phyloP scores from a whole-genome alignment of 1,140 invertebrate species.

The Yoshiicerus persimilis region DNA sequence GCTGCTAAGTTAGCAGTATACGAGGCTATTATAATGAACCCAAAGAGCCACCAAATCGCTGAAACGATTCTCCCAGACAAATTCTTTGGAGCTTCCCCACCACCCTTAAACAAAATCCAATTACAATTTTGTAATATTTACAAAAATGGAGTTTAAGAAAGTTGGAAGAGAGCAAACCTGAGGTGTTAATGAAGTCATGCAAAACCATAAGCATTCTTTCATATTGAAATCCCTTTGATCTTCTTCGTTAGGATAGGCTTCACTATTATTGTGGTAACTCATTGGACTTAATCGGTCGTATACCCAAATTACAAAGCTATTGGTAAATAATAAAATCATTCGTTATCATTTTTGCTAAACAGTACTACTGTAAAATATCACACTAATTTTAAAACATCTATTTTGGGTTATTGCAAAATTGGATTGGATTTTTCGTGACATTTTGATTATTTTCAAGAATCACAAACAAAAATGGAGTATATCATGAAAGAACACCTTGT shows the following conservation, averaged over 20 bases:
- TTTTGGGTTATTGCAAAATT: not conserved
- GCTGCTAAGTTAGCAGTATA: slow-evolving; percentile 96
- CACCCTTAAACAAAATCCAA: slow-evolving; percentile 60
- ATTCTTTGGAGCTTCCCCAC: slow-evolving; percentile 74
- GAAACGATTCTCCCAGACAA: slow-evolving; percentile 86
- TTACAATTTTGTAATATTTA: not conserved
- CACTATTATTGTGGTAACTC: slow-evolving; percentile 90
- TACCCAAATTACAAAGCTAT: slow-evolving; percentile 88
- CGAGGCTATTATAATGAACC: slow-evolving; percentile 95
- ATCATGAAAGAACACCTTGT: slow-evolving; percentile 64
- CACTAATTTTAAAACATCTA: slow-evolving; percentile 49
- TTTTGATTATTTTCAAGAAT: not conserved
- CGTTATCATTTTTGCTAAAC: no score
- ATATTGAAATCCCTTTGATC: slow-evolving; percentile 92
- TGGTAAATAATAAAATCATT: no score
- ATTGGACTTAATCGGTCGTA: slow-evolving; percentile 96
- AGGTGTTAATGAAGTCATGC: slow-evolving; percentile 95
- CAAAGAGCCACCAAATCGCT: slow-evolving; percentile 96
- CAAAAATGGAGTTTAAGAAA: not conserved
- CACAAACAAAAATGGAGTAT: not conserved
- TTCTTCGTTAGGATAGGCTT: slow-evolving; percentile 88
- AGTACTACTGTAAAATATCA: no score
- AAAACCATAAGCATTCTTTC: slow-evolving; percentile 97
- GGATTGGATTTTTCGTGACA: not conserved
- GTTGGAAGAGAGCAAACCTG: slow-evolving; percentile 63